Base-by-base conservation (phyloP, 1,140 invertebrate species). In the Lasioglossum albipes region DNA sequence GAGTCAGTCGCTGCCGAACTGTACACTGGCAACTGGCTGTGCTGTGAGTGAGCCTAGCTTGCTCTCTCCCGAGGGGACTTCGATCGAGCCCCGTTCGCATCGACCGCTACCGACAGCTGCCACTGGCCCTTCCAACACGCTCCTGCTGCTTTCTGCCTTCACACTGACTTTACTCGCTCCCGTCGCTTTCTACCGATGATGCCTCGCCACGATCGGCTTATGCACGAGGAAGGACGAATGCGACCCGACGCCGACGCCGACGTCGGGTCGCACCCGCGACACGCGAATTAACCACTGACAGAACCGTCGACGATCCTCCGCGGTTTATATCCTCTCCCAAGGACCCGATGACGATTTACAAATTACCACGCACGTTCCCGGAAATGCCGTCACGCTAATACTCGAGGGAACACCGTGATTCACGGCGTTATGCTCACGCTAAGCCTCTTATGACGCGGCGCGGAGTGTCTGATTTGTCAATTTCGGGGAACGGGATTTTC, bases 1-100 rank as follows among this genome's bases (percentile, higher is more conserved):
- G 70, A 83, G 71, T 85, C 80, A 73, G 80, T 86, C 81, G 79
- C 65, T 70, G 75, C 45, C 84, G 75, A 70, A 71, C 71, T 31
- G 64, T 7, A 27, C 13, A 27, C n/a, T 67, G 18, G 61, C 62
- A n/a, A n/a, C 22, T n/a, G 36, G 18, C 18, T 16, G 52, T 18
- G 52, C 52, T 36, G 36, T 36, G 36, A 57, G 18, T 36, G 13
- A 12, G 45, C 2, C 45, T 45, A 12, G 45, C 7, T 45, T 5
- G 45, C 62, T 66, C 10, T 5, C 42, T 45, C 41, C 74, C 70
- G 69, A 73, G 76, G 71, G 78, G 72, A 80, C 52, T 42, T 80
- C 54, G 65, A 80, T 61, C 62, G 69, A 72, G 69, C 64, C 36
- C n/a, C 16, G 62, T 49, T 52, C 22, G 27, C 78, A 75, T 75